Conservation (phyloP, 2,888 invertebrate genomes). For the Brenthis ino region DNA sequence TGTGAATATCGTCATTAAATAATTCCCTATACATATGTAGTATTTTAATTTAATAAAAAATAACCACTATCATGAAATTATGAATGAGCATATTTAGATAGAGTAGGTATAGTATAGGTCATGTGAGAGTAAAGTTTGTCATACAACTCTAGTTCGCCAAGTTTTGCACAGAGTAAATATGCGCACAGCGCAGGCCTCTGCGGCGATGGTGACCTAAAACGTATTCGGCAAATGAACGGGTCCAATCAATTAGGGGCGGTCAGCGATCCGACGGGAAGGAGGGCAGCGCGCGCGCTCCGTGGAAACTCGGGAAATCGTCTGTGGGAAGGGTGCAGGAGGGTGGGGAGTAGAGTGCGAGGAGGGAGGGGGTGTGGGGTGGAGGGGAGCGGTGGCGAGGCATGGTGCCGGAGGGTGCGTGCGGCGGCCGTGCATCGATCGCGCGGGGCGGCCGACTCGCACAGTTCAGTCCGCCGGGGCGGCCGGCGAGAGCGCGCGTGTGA, state of each 20-base stretch:
- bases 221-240: constrained; percentile 74
- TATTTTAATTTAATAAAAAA: neutral
- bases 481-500: constrained; percentile 80
- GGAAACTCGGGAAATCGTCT: constrained; percentile 78
- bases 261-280: constrained; percentile 79
- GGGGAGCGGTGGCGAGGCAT: constrained; percentile 49
- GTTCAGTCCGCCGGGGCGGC: constrained; percentile 80
- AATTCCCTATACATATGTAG: no score
- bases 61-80: neutral
- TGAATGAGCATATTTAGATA: constrained; percentile 4
- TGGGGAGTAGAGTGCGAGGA: constrained; percentile 48
- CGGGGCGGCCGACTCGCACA: constrained; percentile 48
- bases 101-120: neutral
- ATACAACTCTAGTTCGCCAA: constrained; percentile 24
- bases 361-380: constrained; percentile 51
- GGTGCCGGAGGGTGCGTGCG: constrained; percentile 72
- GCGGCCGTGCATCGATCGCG: constrained; percentile 69
- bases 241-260: constrained; percentile 81
- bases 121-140: constrained; percentile 16
- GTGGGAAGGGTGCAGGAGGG: constrained; percentile 57
- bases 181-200: constrained; percentile 58
- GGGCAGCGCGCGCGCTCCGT: constrained; percentile 83
- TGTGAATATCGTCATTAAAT: no score
- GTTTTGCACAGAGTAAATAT: constrained; percentile 41
- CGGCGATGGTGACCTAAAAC: constrained; percentile 79